These are phyloP conservation scores for Lycophotia porphyrea DNA, from an alignment of 2,888 invertebrate genomes.

Conservation along the genomic window DNA sequence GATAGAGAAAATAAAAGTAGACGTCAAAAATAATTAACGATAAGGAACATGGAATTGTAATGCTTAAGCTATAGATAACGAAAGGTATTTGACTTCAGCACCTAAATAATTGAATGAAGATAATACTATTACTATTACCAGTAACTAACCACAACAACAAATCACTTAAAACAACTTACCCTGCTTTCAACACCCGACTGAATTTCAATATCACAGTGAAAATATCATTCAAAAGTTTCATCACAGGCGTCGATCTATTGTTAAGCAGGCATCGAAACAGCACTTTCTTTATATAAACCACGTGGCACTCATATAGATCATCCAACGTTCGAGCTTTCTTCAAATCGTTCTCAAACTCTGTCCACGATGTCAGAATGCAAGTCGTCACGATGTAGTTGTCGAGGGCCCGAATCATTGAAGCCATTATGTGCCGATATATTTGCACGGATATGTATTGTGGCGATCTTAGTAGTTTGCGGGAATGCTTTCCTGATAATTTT, in stretches of 20 bases:
- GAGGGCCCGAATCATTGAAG: constrained; percentile 93
- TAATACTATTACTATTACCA: not conserved
- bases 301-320: constrained; percentile 93
- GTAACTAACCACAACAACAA: not conserved
- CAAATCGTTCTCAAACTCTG: constrained; percentile 92
- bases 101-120: not conserved
- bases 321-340: constrained; percentile 92
- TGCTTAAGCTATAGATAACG: not conserved
- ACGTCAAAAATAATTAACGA: too few species aligned
- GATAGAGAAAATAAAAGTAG: not conserved
- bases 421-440: constrained; percentile 93
- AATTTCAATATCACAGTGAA: constrained; percentile 93
- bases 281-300: constrained; percentile 93
- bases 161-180: constrained; percentile 78
- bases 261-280: constrained; percentile 94
- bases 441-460: constrained; percentile 93
- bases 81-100: not conserved
- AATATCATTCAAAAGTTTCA: constrained; percentile 92
- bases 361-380: constrained; percentile 94
- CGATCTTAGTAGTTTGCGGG: constrained; percentile 88
- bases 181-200: constrained; percentile 90
- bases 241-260: constrained; percentile 92
- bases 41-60: not conserved
- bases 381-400: constrained; percentile 95
- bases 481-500: constrained; percentile 86